Percentiles rank a stretch among this genome's conserved stretches.
Conservation (phyloP, 2,888 invertebrate species). For the Aphidoletes aphidimyza region DNA sequence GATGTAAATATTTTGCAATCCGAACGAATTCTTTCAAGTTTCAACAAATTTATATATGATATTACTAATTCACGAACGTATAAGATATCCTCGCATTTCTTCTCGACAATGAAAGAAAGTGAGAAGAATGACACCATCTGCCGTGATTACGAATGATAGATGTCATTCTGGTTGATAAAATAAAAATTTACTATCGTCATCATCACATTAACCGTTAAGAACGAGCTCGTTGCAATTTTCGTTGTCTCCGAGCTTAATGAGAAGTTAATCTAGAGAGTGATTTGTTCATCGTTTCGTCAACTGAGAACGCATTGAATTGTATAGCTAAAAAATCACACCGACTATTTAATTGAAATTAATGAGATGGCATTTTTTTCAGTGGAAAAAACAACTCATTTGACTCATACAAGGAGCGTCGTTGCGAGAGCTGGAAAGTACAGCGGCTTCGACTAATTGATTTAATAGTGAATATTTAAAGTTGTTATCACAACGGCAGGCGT, state of each 20-base stretch:
- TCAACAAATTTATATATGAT: too few species aligned
- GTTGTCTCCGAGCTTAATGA: too few species aligned
- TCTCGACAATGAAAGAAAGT: neutral
- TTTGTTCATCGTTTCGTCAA: conserved; percentile 17
- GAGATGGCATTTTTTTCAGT: conserved; percentile 3
- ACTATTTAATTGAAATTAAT: conserved; percentile 38
- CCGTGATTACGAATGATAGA: conserved; percentile 29
- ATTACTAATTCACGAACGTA: too few species aligned
- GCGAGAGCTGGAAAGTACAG: neutral
- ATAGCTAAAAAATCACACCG: neutral
- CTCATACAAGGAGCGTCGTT: too few species aligned
- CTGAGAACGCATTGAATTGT: neutral
- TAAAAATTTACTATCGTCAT: neutral
- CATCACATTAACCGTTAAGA: too few species aligned
- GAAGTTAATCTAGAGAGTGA: neutral
- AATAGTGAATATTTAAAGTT: too few species aligned
- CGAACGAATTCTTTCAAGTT: too few species aligned
- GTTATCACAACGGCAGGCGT: too few species aligned
- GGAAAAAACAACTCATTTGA: too few species aligned
- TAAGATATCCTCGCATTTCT: too few species aligned
- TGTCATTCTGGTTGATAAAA: conserved; percentile 40
- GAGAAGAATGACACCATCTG: neutral
- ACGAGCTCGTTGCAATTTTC: too few species aligned
- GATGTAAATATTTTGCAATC: too few species aligned
- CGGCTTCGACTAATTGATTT: conserved; percentile 6